Percentiles rank a stretch among this genome's conserved stretches.
Evolutionary conservation across 2,113 vertebrate genomes (phyloP).

Genomic region (Cinclus mexicanus): DNA sequence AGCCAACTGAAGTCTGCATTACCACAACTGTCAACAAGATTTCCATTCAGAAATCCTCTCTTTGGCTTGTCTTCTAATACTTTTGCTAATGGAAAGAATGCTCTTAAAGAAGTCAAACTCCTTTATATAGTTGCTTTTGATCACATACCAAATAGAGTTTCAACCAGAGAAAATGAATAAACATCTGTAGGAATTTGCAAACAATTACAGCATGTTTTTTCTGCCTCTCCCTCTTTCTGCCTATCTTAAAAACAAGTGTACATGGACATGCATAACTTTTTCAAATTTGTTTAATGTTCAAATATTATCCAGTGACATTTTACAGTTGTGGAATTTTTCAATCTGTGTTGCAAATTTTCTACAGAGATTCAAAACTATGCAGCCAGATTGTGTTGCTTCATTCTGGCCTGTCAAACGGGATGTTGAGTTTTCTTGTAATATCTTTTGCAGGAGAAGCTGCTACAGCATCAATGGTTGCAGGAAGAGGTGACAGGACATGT

Average conservation of each 20-base stretch:
- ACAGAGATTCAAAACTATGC: not conserved
- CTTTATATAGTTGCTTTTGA: conserved; percentile 37
- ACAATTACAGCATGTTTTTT: not conserved
- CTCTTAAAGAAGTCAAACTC: conserved; percentile 19
- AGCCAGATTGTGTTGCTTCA: not conserved
- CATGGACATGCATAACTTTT: not conserved
- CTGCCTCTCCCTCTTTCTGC: not conserved
- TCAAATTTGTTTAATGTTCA: not conserved
- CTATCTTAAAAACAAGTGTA: not conserved
- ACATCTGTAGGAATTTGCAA: conserved; percentile 33
- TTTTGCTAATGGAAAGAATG: conserved; percentile 47
- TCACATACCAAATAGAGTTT: conserved; percentile 14
- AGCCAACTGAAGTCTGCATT: conserved; percentile 9
- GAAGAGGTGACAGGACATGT: not conserved
- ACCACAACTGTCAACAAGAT: conserved; percentile 46
- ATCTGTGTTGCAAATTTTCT: not conserved
- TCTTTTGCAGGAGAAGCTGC: not conserved
- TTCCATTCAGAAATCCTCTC: conserved; percentile 61
- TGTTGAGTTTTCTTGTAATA: not conserved
- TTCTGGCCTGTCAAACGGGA: not conserved
- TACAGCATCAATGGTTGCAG: not conserved
- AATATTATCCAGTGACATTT: not conserved
- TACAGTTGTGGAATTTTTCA: not conserved
- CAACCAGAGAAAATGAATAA: conserved; percentile 35
- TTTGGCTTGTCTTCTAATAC: conserved; percentile 17